Evolutionary conservation across 2,113 vertebrate species (phyloP).

Genomic region (Grantiella picta): DNA sequence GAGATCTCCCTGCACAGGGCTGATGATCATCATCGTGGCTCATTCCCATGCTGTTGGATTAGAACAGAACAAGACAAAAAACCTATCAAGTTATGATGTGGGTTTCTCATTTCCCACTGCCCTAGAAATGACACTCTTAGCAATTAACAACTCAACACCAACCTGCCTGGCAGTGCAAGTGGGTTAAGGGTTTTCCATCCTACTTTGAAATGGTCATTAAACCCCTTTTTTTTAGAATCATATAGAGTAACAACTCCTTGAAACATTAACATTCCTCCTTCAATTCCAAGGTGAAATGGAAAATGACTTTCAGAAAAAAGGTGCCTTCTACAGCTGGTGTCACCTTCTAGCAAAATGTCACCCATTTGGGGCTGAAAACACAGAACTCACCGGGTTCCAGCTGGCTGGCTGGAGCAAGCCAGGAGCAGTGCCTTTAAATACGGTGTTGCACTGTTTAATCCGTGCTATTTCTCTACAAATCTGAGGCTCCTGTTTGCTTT

Average conservation of each 20-base stretch:
- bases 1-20: slow-evolving; percentile 86
- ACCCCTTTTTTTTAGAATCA: background rate
- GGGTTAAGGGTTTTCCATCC: background rate
- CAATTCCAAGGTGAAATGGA: background rate
- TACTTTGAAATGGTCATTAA: background rate
- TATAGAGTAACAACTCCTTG: background rate
- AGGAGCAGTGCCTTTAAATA: background rate
- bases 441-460: background rate
- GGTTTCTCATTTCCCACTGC: background rate
- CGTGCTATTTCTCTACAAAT: background rate
- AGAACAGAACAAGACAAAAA: slow-evolving; percentile 11
- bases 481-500: slow-evolving; percentile 29
- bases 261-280: background rate
- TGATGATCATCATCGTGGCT: slow-evolving; percentile 93
- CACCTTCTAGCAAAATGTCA: background rate
- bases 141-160: background rate
- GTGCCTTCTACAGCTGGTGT: background rate
- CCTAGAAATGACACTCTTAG: background rate
- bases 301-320: background rate
- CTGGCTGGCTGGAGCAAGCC: background rate
- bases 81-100: background rate
- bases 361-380: background rate
- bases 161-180: background rate
- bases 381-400: background rate
- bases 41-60: slow-evolving; percentile 88